Evolutionary conservation across 30 jellyfish, hydroid and myxozoan genomes (phyloP).

Genomic region (Morbakka virulenta): DNA sequence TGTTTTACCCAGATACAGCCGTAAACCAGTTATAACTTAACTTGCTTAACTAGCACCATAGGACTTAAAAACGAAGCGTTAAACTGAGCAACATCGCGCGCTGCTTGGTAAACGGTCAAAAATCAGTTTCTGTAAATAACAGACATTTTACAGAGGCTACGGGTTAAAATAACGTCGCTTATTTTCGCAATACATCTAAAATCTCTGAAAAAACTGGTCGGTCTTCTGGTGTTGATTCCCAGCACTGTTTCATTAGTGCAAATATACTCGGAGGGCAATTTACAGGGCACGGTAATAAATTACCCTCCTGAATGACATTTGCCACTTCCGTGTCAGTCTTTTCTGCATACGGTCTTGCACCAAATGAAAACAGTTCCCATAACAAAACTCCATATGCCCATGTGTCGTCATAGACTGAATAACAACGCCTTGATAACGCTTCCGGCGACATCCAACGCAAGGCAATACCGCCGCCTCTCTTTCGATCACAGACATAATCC

Average conservation of each 20-base stretch:
- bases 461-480: slow-evolving; percentile 35
- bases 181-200: neutral
- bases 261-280: slow-evolving; percentile 67
- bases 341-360: slow-evolving; percentile 63
- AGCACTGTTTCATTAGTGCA: slow-evolving; percentile 46
- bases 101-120: no score
- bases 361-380: slow-evolving; percentile 86
- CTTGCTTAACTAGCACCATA: no score
- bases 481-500: slow-evolving; percentile 47
- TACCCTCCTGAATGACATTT: slow-evolving; percentile 13
- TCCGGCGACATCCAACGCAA: slow-evolving; percentile 96
- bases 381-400: slow-evolving; percentile 73
- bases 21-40: no score
- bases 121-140: no score
- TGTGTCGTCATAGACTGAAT: slow-evolving; percentile 53
- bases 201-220: slow-evolving; percentile 1
- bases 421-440: slow-evolving; percentile 44
- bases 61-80: no score
- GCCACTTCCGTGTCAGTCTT: slow-evolving; percentile 60
- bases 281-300: slow-evolving; percentile 52
- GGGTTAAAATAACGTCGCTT: no score
- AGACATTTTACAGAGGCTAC: no score
- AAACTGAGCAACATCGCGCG: no score
- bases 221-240: slow-evolving; percentile 31
- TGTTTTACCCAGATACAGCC: no score